A percentile compares a stretch with the other conserved stretches of the same genome.
Conservation (phyloP, 2,797 vertebrate species). For the Neosilurus hyrtlii region DNA sequence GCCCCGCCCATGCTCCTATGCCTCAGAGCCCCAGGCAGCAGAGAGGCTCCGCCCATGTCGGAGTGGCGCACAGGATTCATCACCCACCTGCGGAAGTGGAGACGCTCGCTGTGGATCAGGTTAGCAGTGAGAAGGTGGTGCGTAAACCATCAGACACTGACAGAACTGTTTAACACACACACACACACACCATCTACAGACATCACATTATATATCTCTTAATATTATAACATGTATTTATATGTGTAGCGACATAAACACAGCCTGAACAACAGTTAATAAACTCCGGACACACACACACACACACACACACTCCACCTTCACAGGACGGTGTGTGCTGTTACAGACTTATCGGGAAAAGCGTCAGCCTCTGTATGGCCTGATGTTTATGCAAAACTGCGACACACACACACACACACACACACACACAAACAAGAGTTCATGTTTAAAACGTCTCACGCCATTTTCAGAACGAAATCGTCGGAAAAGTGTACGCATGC, state of each 20-base stretch:
- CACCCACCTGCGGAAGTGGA: slow-evolving; percentile 78
- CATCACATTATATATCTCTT: slow-evolving; percentile 14
- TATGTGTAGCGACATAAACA: slow-evolving; percentile 11
- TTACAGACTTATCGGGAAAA: slow-evolving; percentile 16
- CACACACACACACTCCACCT: background rate
- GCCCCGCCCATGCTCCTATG: slow-evolving; percentile 75
- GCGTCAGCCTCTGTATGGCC: slow-evolving; percentile 67
- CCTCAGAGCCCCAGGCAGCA: slow-evolving; percentile 59
- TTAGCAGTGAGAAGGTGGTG: slow-evolving; percentile 82
- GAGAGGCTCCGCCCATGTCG: slow-evolving; percentile 81
- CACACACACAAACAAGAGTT: slow-evolving; percentile 29
- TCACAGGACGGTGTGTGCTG: slow-evolving; percentile 9
- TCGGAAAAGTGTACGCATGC: slow-evolving; percentile 71
- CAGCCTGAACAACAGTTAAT: background rate
- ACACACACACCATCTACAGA: slow-evolving; percentile 18
- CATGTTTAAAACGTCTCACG: slow-evolving; percentile 24
- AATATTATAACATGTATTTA: slow-evolving; percentile 12
- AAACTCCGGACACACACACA: slow-evolving; percentile 20
- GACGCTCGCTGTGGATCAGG: slow-evolving; percentile 92
- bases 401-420: too few species aligned
- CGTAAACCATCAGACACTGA: slow-evolving; percentile 90
- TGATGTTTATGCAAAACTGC: slow-evolving; percentile 70
- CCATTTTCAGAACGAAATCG: slow-evolving; percentile 54
- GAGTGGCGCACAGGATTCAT: slow-evolving; percentile 91
- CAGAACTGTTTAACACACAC: slow-evolving; percentile 87